These are phyloP conservation scores for Pholis gunnellus DNA, from an alignment of 2,113 vertebrate genomes.

Conservation along the genomic window DNA sequence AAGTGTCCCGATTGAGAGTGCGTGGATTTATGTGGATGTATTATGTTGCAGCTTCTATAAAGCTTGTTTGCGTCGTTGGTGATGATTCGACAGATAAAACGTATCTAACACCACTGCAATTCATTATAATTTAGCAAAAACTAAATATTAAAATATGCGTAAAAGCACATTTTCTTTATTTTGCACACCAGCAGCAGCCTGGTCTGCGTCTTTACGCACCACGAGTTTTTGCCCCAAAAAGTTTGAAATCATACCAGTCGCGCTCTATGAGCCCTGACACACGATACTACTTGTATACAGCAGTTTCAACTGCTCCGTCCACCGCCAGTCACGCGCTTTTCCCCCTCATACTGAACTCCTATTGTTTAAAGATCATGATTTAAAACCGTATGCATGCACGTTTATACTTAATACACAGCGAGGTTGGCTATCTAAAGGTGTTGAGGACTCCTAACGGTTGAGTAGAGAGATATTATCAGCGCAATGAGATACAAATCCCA, in stretches of 20 bases:
- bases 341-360: not conserved
- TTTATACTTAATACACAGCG: no score
- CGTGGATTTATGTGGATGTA: not conserved
- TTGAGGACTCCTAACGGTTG: not conserved
- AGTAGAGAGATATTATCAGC: not conserved
- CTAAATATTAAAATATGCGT: not conserved
- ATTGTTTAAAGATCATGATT: not conserved
- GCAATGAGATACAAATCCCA: not conserved
- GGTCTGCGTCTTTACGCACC: constrained; percentile 36
- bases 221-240: constrained; percentile 13
- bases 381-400: not conserved
- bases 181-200: not conserved
- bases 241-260: not conserved
- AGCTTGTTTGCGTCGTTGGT: not conserved
- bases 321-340: not conserved
- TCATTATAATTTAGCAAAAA: not conserved
- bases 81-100: not conserved
- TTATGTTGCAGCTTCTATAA: not conserved
- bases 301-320: not conserved
- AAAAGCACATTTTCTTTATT: not conserved
- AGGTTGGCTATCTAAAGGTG: no score
- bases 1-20: not conserved
- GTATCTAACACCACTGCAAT: not conserved
- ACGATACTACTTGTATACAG: fast-evolving
- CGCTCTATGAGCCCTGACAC: not conserved